phyloP scores from a whole-genome alignment of 2,113 vertebrate genomes.

The Cynopterus brachyotis region DNA sequence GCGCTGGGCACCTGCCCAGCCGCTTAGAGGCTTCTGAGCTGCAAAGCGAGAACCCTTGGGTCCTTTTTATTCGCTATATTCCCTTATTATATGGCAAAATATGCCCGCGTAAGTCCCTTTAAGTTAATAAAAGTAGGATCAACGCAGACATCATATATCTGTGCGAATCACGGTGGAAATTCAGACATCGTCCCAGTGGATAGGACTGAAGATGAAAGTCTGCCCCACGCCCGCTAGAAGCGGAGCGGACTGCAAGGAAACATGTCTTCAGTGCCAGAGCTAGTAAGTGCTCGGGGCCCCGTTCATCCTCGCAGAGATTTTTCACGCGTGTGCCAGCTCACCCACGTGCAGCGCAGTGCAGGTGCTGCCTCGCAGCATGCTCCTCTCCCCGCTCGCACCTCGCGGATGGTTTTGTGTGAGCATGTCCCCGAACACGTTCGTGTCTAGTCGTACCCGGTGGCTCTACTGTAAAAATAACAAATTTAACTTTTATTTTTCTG shows the following conservation, averaged over 20 bases:
- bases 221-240: background rate
- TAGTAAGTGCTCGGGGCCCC: background rate
- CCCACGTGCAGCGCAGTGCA: accelerated
- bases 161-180: background rate
- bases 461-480: conserved; percentile 30
- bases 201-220: background rate
- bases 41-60: background rate
- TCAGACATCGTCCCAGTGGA: background rate
- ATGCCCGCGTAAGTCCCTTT: background rate
- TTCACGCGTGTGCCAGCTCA: background rate
- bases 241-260: background rate
- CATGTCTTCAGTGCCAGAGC: background rate
- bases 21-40: background rate
- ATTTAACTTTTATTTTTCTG: conserved; percentile 27
- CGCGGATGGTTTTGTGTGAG: background rate
- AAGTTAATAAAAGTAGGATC: background rate
- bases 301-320: background rate
- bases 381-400: background rate
- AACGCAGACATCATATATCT: background rate
- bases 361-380: background rate
- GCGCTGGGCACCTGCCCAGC: background rate
- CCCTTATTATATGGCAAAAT: background rate
- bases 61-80: background rate
- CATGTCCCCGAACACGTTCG: background rate
- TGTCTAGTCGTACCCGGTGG: background rate